Conservation (phyloP, 1,140 invertebrate genomes). For the Hycleus phaleratus region DNA sequence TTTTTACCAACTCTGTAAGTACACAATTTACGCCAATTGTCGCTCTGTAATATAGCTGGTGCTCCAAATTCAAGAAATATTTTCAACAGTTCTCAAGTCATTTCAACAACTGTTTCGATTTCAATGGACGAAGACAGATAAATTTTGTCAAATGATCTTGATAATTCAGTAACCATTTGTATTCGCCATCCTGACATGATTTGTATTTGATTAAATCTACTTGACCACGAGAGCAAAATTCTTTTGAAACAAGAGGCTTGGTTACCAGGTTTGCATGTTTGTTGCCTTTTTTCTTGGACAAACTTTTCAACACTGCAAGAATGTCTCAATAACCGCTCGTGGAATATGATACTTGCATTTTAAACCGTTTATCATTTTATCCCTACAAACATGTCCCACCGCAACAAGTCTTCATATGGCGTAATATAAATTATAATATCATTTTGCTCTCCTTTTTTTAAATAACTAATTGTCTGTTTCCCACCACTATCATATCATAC, state of each 20-base stretch:
- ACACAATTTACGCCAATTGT: conserved; percentile 26
- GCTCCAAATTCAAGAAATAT: conserved; percentile 38
- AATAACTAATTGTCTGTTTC: no score
- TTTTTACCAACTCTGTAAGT: conserved; percentile 14
- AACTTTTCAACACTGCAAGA: background rate
- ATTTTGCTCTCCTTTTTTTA: no score
- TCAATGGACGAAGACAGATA: conserved; percentile 28
- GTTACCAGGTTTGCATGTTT: no score
- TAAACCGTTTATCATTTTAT: conserved; percentile 35
- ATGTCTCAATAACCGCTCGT: background rate
- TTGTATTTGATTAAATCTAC: conserved; percentile 44
- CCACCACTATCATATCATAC: no score
- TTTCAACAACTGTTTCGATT: conserved; percentile 32
- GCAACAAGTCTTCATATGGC: no score
- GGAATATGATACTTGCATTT: conserved; percentile 1
- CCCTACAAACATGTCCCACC: background rate
- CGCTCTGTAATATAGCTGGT: conserved; percentile 25
- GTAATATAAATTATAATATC: no score
- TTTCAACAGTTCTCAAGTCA: conserved; percentile 26
- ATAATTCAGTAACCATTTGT: conserved; percentile 42
- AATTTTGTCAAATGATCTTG: conserved; percentile 44
- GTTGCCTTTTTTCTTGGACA: background rate
- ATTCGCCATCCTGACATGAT: conserved; percentile 36
- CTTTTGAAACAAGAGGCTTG: no score
- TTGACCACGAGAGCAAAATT: conserved; percentile 22